Evolutionary conservation across 2,888 invertebrate genomes (phyloP).

Genomic region (Drosophila pegasa): DNA sequence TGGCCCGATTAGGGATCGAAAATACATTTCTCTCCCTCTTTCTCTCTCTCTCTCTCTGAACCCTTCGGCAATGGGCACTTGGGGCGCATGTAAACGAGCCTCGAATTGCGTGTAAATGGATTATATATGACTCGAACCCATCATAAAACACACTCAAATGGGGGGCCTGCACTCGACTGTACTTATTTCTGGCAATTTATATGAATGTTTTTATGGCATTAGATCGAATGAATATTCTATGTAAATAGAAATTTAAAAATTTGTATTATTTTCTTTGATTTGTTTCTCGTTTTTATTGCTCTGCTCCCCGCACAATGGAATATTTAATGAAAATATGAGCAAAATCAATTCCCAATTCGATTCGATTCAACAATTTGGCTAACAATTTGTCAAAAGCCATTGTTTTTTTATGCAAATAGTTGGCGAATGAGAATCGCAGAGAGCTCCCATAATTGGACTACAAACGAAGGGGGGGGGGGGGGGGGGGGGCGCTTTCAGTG

Average conservation of each 20-base stretch:
- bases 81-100: slow-evolving; percentile 27
- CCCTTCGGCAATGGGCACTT: no score
- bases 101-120: slow-evolving; percentile 17
- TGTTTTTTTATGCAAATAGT: slow-evolving; percentile 22
- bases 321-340: slow-evolving; percentile 26
- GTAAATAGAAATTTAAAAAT: not conserved
- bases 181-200: not conserved
- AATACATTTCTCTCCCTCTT: slow-evolving; percentile 27
- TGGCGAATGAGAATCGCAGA: not conserved
- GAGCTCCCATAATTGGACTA: not conserved
- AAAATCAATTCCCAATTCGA: slow-evolving; percentile 19
- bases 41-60: no score
- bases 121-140: not conserved
- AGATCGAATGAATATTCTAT: not conserved
- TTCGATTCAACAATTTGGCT: slow-evolving; percentile 12
- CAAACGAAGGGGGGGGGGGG: no score
- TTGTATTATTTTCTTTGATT: not conserved
- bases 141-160: not conserved
- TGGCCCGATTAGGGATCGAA: slow-evolving; percentile 24
- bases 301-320: slow-evolving; percentile 13
- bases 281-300: slow-evolving; percentile 11
- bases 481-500: no score
- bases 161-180: not conserved
- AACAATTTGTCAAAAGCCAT: slow-evolving; percentile 11
- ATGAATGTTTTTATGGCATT: not conserved